Base-by-base conservation (phyloP, 2,888 invertebrate genomes). In the Congeria kusceri region DNA sequence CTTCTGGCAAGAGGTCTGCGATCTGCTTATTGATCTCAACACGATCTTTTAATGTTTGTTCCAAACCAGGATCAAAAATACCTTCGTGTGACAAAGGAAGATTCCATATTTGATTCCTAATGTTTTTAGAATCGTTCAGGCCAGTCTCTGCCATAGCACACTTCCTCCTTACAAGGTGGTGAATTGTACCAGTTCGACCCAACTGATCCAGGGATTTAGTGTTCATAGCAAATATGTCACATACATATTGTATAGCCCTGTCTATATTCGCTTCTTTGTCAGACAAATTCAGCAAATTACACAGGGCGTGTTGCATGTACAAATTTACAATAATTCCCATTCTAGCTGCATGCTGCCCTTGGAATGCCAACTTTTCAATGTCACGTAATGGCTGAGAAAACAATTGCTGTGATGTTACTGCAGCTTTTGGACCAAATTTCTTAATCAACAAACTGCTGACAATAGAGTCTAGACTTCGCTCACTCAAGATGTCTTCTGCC, bases 221-320 rank as follows among this genome's bases (percentile, higher is more conserved):
- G 11, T 56, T 47, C 71, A 76, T 76, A n/a, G 75, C 75, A 71
- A 80, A 80, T n/a, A 65, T 71, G 63, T 80, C 80, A 20, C 80
- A n/a, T 18, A 79, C 70, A 28, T 23, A 57, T 28, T 78, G 73
- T 15, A 66, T 49, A 15, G 69, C 57, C 15, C 59, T 47, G 39
- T 78, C 73, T 28, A 78, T 25, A 29, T 72, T 77, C 18, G 39
- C 2, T 5, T 57, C 39, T 44, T 77, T 63, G 1, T 57, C 20
- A 75, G 64, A 23, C 66, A 65, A 47, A 66, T 79, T 3, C 23
- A 73, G 46, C 2, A 73, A 29, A 25, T 56, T 56, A 20, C 65
- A 46, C 15, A 68, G 39, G 15, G 71, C 67, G 27, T 69, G 76
- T 68, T 80, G 72, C 39, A 64, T 39, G 56, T 76, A 77, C 3